Conservation (phyloP, 2,888 invertebrate species). For the Rhimphoctona megacephalus region DNA sequence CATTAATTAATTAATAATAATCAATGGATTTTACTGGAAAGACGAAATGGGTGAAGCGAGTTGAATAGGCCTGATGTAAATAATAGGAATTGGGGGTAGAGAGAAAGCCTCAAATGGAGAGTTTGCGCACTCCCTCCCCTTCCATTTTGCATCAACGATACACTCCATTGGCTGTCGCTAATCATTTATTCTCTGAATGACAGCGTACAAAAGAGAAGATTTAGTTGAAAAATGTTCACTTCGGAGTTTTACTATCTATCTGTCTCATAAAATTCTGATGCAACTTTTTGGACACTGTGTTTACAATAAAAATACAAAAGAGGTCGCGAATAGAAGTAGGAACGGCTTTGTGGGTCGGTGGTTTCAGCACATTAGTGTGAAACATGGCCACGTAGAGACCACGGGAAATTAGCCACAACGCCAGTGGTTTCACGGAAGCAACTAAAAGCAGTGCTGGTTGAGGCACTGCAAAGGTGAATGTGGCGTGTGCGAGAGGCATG, state of each 20-base stretch:
- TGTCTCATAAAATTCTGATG: background rate
- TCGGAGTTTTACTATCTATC: background rate
- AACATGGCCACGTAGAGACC: constrained; percentile 67
- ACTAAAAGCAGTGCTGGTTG: constrained; percentile 58
- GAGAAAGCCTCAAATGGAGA: too few relatives aligned
- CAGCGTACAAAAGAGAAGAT: background rate
- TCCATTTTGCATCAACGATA: background rate
- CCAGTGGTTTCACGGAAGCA: constrained; percentile 57
- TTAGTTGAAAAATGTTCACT: background rate
- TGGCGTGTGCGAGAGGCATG: constrained; percentile 37
- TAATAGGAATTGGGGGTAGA: background rate
- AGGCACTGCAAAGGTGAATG: constrained; percentile 51
- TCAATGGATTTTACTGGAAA: background rate
- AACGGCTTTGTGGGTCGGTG: constrained; percentile 60
- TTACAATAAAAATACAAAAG: constrained; percentile 12
- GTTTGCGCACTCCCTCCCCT: too few relatives aligned
- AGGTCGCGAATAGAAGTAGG: constrained; percentile 39
- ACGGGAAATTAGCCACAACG: constrained; percentile 68
- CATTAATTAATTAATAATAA: background rate
- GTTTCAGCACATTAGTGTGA: constrained; percentile 69
- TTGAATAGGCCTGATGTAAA: background rate
- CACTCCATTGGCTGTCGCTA: too few relatives aligned
- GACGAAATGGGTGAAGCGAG: background rate
- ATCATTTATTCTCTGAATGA: too few relatives aligned
- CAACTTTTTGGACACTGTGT: constrained; percentile 9